Percentiles rank a stretch among this genome's conserved stretches.
These are phyloP conservation scores for Turritopsis dohrnii DNA, from an alignment of 30 jellyfish, hydroid and myxozoan species.

Conservation along the genomic window DNA sequence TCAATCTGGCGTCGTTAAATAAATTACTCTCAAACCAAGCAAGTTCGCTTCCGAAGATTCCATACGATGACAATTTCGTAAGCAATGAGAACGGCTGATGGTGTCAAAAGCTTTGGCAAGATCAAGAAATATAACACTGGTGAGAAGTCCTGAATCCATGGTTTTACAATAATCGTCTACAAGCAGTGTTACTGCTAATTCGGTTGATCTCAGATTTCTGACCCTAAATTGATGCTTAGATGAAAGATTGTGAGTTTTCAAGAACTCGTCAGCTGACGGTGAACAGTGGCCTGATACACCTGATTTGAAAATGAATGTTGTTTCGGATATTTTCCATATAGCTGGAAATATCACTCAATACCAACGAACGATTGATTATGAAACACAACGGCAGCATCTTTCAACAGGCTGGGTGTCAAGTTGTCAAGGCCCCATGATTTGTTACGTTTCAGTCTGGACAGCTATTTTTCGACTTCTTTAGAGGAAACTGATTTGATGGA, in stretches of 20 bases:
- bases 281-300: background rate
- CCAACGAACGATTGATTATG: background rate
- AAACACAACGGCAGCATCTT: background rate
- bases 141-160: constrained; percentile 1
- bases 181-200: background rate
- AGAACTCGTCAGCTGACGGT: background rate
- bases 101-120: background rate
- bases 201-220: background rate
- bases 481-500: background rate
- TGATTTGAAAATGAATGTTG: background rate
- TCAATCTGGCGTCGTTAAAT: constrained; percentile 1
- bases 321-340: background rate
- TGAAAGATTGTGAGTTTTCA: background rate
- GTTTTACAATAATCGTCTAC: background rate
- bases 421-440: constrained; percentile 9
- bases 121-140: background rate
- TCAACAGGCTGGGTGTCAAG: background rate
- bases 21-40: background rate
- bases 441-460: background rate
- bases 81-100: constrained; percentile 1
- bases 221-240: background rate
- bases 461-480: background rate
- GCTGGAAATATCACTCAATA: background rate
- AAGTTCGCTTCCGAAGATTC: background rate
- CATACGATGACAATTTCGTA: background rate